These are phyloP conservation scores for Tipula lateralis DNA, from an alignment of 2,888 invertebrate genomes.

Conservation along the genomic window DNA sequence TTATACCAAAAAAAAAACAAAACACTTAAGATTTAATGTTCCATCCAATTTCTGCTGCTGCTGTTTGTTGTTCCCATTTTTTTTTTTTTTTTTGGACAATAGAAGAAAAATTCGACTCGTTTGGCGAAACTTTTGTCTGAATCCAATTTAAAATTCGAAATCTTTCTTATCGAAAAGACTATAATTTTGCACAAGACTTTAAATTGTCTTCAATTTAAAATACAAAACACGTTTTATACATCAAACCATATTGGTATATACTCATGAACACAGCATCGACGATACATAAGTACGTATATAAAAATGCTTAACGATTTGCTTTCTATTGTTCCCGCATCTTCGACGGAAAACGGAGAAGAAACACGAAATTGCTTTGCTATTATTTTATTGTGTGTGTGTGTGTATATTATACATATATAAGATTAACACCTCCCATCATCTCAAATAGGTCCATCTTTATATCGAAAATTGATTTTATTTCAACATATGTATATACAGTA, in stretches of 20 bases:
- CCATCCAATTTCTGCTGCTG: not conserved
- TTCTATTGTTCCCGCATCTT: not conserved
- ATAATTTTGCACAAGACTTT: not conserved
- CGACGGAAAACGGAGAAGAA: not conserved
- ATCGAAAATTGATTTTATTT: constrained; percentile 13
- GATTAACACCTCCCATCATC: constrained; percentile 24
- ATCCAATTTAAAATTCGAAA: constrained; percentile 5
- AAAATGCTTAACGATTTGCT: not conserved
- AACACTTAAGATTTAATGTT: constrained; percentile 24
- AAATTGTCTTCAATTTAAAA: constrained; percentile 24
- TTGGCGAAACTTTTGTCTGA: constrained; percentile 12
- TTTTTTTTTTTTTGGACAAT: not conserved
- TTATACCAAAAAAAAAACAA: not conserved
- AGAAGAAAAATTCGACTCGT: constrained; percentile 15
- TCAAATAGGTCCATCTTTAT: constrained; percentile 11
- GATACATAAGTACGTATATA: not conserved
- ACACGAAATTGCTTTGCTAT: not conserved
- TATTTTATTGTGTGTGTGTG: not conserved
- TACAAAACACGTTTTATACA: constrained; percentile 19
- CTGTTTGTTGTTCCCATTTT: too few species aligned
- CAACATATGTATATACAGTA: not conserved
- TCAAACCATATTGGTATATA: not conserved
- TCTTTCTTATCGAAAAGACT: constrained; percentile 1
- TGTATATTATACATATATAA: not conserved
- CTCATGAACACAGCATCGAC: not conserved